Base-by-base conservation (phyloP, 2,888 invertebrate genomes). In the Helobdella robusta region DNA sequence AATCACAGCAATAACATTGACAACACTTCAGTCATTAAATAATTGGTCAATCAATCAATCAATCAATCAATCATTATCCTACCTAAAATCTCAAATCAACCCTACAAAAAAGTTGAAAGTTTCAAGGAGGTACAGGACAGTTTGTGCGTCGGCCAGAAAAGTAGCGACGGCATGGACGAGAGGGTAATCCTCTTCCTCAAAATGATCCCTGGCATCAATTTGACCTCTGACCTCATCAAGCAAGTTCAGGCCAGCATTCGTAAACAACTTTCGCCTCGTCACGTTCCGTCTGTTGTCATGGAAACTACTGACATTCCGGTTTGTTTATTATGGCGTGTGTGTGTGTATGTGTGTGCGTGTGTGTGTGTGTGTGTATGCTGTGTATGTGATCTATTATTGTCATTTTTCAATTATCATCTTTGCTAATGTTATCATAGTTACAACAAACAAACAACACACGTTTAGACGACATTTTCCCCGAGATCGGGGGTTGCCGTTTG, bases 171-270 rank as follows among this genome's bases (percentile, higher is more conserved):
- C 32, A 75, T 75, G 15, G 83, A 83, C 68, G 84, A 84, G 74
- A 74, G 82, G 50, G 83, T 84, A 5, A 73, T 84, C 2, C 75
- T 84, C 44, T 84, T 84, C 73, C 70, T 84, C 54, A 83, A 82
- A 75, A 78, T 84, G 75, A 74, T 74, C 4, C 71, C 74, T 3
- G 76, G 74, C 20, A 68, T 69, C 30, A 70, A 71, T 18, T 78
- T 83, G 64, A 77, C 73, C 20, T 73, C 76, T 11, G 78, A 78
- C 1, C 73, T 84, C 8, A 75, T 78, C 1, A 72, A 72, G 44
- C 74, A 73, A 32, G 72, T 84, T 6, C 79, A 78, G 67, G 72
- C 73, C 2, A 74, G 75, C 58, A 82, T 84, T 34, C 72, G 83
- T 18, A 73, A 73, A 35, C 75, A 80, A 60, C 73, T 82, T 66